Evolutionary conservation across 2,113 vertebrate genomes (phyloP).

Genomic region (Athene cunicularia): DNA sequence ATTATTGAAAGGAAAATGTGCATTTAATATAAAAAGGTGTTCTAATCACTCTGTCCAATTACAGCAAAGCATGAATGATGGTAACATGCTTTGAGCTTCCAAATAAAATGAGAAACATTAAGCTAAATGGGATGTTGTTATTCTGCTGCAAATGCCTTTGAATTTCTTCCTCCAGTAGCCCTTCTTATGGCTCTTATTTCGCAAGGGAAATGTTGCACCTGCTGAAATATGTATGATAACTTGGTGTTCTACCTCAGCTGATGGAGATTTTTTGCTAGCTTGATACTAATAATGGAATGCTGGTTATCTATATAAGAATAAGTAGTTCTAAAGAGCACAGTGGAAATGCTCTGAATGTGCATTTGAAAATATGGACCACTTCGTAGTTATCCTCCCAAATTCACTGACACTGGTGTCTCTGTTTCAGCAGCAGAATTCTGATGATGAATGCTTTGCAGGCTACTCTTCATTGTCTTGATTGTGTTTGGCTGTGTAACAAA

Average conservation of each 20-base stretch:
- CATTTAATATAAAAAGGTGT: conserved; percentile 51
- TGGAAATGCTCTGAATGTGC: not conserved
- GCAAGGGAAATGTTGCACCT: not conserved
- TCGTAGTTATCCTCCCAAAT: fast-evolving
- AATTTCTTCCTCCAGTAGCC: not conserved
- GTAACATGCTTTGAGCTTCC: not conserved
- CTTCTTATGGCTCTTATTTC: not conserved
- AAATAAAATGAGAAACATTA: not conserved
- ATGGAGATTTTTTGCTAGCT: not conserved
- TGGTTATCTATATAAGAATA: not conserved
- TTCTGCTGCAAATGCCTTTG: not conserved
- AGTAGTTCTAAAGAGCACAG: not conserved
- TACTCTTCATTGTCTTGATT: not conserved
- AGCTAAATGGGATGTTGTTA: not conserved
- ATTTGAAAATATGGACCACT: not conserved
- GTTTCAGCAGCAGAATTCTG: not conserved
- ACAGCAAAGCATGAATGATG: conserved; percentile 11
- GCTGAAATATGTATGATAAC: not conserved
- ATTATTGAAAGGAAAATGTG: conserved; percentile 19
- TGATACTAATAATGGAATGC: not conserved
- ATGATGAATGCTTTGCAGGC: not conserved
- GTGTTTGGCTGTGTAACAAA: not conserved
- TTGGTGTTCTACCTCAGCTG: not conserved
- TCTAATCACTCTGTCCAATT: conserved; percentile 40
- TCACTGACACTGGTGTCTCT: not conserved